These are phyloP conservation scores for Clepsis dumicolana DNA, from an alignment of 2,888 invertebrate genomes.

Conservation along the genomic window DNA sequence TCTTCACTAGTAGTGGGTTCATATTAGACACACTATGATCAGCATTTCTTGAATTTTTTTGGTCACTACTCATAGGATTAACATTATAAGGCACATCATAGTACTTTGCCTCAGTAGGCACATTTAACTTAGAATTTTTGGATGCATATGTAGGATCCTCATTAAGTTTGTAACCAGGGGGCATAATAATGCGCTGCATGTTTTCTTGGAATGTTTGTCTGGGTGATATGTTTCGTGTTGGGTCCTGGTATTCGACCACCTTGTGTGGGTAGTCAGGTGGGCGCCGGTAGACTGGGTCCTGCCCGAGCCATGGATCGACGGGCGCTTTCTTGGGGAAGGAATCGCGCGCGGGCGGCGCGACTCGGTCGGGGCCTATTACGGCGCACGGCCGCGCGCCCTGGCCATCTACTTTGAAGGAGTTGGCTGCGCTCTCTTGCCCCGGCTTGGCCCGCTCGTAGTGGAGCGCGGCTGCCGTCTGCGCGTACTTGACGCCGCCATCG, in stretches of 20 bases:
- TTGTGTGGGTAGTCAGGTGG: conserved; percentile 76
- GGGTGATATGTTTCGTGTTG: conserved; percentile 81
- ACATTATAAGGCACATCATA: conserved; percentile 83
- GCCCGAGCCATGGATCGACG: conserved; percentile 68
- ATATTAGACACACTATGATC: conserved; percentile 71
- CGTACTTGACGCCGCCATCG: conserved; percentile 75
- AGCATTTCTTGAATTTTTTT: conserved; percentile 68
- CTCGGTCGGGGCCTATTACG: conserved; percentile 81
- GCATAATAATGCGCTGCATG: conserved; percentile 81
- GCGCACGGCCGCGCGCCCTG: conserved; percentile 78
- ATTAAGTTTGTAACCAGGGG: conserved; percentile 72
- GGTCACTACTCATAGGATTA: conserved; percentile 71
- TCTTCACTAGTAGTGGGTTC: conserved; percentile 61
- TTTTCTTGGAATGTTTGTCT: conserved; percentile 85
- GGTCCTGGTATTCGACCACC: conserved; percentile 66
- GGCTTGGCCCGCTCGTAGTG: conserved; percentile 71
- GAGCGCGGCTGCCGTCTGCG: conserved; percentile 62
- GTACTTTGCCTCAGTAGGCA: conserved; percentile 73
- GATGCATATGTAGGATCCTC: conserved; percentile 64
- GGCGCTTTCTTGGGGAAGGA: conserved; percentile 68
- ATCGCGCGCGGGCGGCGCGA: conserved; percentile 69
- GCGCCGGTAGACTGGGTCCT: conserved; percentile 66
- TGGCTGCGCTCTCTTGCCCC: conserved; percentile 74
- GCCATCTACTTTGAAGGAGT: conserved; percentile 75
- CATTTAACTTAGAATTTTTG: conserved; percentile 70